These are phyloP conservation scores for Acanthococcus lagerstroemiae DNA, from an alignment of 2,888 invertebrate species.

Conservation along the genomic window DNA sequence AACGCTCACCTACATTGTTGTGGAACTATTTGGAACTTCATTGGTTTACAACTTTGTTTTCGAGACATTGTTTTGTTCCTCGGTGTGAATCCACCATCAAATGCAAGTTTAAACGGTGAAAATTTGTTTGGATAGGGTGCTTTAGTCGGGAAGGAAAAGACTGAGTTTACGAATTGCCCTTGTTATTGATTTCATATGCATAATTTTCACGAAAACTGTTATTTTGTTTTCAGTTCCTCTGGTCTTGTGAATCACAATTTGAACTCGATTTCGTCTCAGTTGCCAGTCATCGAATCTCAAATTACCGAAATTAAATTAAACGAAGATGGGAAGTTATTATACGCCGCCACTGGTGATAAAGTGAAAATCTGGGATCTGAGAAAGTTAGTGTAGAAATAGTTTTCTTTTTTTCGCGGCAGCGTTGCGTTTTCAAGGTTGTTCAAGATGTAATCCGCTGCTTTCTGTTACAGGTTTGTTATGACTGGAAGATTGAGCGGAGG, in stretches of 20 bases:
- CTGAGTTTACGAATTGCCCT: background rate
- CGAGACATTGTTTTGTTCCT: no score
- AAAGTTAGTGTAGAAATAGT: conserved; percentile 50
- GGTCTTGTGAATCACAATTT: conserved; percentile 50
- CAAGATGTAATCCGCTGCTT: no score
- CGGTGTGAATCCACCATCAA: no score
- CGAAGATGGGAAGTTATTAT: conserved; percentile 54
- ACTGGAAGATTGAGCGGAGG: conserved; percentile 65
- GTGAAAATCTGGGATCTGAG: conserved; percentile 76
- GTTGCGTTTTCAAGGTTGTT: no score
- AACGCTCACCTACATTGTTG: no score
- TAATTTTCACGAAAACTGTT: no score
- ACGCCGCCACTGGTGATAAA: conserved; percentile 68
- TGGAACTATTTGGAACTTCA: no score
- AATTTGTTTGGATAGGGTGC: no score
- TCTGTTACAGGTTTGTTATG: conserved; percentile 49
- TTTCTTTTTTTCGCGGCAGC: no score
- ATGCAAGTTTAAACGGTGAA: no score
- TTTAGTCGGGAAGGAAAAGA: background rate
- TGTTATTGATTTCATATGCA: no score
- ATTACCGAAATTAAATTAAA: conserved; percentile 60
- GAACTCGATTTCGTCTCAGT: conserved; percentile 45
- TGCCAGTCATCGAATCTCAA: conserved; percentile 53
- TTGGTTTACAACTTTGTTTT: no score
- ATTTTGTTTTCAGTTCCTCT: conserved; percentile 47